phyloP scores from a whole-genome alignment of 1,140 invertebrate species.

The Megalopta genalis region DNA sequence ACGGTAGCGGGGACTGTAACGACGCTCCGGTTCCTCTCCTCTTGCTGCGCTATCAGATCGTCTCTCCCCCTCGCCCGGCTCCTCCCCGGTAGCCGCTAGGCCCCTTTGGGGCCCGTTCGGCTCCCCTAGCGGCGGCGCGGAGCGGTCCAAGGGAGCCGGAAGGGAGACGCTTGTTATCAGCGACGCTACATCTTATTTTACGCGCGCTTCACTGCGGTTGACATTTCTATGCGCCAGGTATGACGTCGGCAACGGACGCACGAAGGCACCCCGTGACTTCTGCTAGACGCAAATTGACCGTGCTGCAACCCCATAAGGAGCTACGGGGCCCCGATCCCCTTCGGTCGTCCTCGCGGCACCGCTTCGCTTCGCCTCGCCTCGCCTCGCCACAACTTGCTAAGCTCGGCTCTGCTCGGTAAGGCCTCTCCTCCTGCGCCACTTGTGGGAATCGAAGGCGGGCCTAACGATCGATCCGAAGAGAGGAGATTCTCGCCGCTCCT shows the following conservation, averaged over 20 bases:
- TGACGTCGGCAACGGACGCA: constrained; percentile 75
- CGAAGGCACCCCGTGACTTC: constrained; percentile 74
- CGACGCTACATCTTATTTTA: constrained; percentile 80
- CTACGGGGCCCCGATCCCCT: not conserved
- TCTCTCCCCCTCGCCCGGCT: constrained; percentile 40
- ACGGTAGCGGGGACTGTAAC: constrained; percentile 51
- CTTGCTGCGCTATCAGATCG: constrained; percentile 61
- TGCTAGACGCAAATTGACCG: constrained; percentile 80
- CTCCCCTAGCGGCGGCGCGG: constrained; percentile 7
- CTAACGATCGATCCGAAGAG: constrained; percentile 56
- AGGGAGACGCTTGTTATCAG: constrained; percentile 75
- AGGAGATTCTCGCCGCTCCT: constrained; percentile 35
- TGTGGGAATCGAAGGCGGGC: constrained; percentile 59
- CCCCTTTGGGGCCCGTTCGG: constrained; percentile 24
- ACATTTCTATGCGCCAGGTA: constrained; percentile 79
- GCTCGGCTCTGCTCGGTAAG: too few relatives aligned
- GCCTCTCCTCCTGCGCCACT: constrained; percentile 5
- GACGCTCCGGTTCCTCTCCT: constrained; percentile 51
- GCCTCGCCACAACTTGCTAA: too few relatives aligned
- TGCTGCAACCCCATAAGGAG: constrained; percentile 64
- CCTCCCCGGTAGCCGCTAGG: constrained; percentile 18
- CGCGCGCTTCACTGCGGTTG: constrained; percentile 74
- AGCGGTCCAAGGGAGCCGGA: constrained; percentile 1
- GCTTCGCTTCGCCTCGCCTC: too few relatives aligned
- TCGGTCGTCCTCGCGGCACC: too few relatives aligned